These are phyloP conservation scores for Tineola bisselliella DNA, from an alignment of 2,888 invertebrate genomes.

Conservation along the genomic window DNA sequence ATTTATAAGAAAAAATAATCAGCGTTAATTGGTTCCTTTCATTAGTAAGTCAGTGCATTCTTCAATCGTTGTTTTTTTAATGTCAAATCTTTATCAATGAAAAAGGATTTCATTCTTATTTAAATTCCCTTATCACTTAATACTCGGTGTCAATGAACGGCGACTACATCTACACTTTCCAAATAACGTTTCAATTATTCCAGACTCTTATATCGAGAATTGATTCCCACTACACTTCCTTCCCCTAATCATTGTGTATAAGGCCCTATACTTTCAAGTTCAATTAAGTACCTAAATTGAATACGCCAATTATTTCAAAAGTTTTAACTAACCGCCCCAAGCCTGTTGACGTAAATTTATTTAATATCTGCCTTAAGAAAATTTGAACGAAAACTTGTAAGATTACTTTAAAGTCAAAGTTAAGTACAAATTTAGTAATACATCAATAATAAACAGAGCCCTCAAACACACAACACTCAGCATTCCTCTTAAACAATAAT, in stretches of 20 bases:
- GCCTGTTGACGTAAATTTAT: too few species aligned
- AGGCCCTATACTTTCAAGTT: too few species aligned
- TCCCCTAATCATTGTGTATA: too few species aligned
- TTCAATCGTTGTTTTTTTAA: constrained; percentile 51
- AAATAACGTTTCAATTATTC: neutral
- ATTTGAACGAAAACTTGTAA: too few species aligned
- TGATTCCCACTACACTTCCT: too few species aligned
- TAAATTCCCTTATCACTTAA: constrained; percentile 48
- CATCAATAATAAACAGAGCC: neutral
- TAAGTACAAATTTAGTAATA: neutral
- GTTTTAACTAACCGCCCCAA: too few species aligned
- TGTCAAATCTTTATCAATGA: constrained; percentile 67
- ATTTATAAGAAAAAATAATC: constrained; percentile 44
- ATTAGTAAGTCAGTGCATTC: constrained; percentile 64
- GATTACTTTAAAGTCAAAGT: too few species aligned
- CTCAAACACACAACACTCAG: neutral
- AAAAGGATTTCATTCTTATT: constrained; percentile 62
- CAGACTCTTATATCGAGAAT: too few species aligned
- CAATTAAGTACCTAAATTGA: too few species aligned
- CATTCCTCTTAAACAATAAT: constrained; percentile 1
- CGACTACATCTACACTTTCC: neutral
- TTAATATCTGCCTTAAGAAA: too few species aligned
- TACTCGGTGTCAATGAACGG: constrained; percentile 12
- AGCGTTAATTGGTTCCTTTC: constrained; percentile 66
- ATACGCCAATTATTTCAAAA: too few species aligned